Evolutionary conservation across 2,888 invertebrate genomes (phyloP).

Genomic region (Acronicta leporina): DNA sequence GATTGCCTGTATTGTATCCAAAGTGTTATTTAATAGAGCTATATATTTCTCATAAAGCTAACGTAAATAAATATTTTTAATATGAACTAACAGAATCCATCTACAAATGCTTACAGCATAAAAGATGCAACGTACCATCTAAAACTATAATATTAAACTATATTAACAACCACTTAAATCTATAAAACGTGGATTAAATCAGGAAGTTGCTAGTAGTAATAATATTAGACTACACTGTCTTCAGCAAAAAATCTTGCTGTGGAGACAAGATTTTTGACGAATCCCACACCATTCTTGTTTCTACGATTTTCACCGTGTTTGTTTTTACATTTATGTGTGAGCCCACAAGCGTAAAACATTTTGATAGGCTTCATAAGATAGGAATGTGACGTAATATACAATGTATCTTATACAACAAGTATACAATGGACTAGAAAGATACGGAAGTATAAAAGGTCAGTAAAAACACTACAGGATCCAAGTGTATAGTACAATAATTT

Average conservation of each 20-base stretch:
- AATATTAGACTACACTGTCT: not conserved
- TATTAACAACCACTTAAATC: slow-evolving; percentile 49
- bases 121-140: slow-evolving; percentile 34
- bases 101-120: slow-evolving; percentile 42
- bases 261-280: not conserved
- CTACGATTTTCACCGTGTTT: too few species aligned
- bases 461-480: slow-evolving; percentile 84
- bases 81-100: slow-evolving; percentile 31
- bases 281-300: not conserved
- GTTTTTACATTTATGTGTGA: not conserved
- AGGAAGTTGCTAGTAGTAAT: slow-evolving; percentile 23
- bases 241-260: not conserved
- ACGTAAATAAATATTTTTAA: slow-evolving; percentile 14
- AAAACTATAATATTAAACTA: slow-evolving; percentile 53
- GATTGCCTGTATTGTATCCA: slow-evolving; percentile 22
- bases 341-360: slow-evolving; percentile 30
- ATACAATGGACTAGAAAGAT: slow-evolving; percentile 69
- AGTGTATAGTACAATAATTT: slow-evolving; percentile 77
- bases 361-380: slow-evolving; percentile 24
- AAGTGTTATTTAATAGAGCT: not conserved
- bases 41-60: slow-evolving; percentile 15
- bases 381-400: slow-evolving; percentile 32
- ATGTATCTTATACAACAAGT: slow-evolving; percentile 45
- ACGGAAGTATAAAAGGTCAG: slow-evolving; percentile 84
- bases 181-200: slow-evolving; percentile 39